phyloP scores from a whole-genome alignment of 2,888 invertebrate species.

The Dichetophora obliterata region DNA sequence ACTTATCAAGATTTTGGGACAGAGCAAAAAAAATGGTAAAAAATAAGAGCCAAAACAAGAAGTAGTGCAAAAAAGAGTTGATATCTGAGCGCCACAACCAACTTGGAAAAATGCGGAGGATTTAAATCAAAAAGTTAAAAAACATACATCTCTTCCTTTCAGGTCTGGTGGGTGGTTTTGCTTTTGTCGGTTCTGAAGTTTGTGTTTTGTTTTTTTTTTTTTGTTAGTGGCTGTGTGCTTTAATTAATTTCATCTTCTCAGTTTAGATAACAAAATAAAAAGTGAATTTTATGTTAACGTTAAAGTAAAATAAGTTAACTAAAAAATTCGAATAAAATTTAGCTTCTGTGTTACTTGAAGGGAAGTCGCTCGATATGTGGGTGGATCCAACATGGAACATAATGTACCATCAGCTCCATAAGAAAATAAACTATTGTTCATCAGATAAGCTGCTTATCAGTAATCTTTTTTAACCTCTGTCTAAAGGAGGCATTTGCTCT shows the following conservation, averaged over 20 bases:
- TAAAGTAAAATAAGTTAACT: too few species aligned
- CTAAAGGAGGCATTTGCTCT: too few species aligned
- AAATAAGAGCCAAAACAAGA: constrained; percentile 1
- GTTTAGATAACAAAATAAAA: too few species aligned
- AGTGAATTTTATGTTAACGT: neutral
- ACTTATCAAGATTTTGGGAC: constrained; percentile 44
- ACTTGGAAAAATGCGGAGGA: constrained; percentile 5
- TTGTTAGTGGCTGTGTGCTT: neutral
- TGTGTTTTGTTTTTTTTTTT: too few species aligned
- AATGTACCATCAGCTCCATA: too few species aligned
- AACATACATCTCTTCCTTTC: neutral
- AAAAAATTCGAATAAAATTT: too few species aligned
- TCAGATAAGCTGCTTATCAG: too few species aligned
- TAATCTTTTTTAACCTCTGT: too few species aligned
- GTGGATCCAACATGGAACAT: too few species aligned
- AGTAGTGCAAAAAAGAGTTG: neutral
- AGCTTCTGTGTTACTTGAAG: too few species aligned
- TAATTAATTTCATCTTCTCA: constrained; percentile 11
- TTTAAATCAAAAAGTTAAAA: constrained; percentile 5
- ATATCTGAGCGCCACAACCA: constrained; percentile 6
- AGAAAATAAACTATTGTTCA: too few species aligned
- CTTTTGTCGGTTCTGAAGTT: constrained; percentile 7
- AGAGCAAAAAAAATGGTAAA: constrained; percentile 19
- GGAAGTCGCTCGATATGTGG: too few species aligned
- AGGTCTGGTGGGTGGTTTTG: constrained; percentile 20